Evolutionary conservation across 2,888 invertebrate species (phyloP).

Genomic region (Eucera pruinosa): DNA sequence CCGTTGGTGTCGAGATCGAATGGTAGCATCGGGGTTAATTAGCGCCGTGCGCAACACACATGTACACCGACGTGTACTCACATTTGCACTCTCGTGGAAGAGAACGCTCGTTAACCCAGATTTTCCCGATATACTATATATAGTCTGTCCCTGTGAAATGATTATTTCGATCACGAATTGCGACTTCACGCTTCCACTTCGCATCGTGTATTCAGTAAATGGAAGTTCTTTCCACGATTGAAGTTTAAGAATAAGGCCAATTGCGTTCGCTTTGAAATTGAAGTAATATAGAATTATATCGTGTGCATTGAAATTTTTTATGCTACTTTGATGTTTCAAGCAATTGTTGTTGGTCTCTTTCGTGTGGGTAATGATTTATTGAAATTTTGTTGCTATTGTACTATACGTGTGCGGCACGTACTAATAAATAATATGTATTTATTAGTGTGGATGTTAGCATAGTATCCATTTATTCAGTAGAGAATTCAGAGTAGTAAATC

Average conservation of each 20-base stretch:
- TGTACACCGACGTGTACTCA: neutral
- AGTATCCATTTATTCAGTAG: too few relatives aligned
- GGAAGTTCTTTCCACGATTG: too few relatives aligned
- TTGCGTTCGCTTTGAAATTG: neutral
- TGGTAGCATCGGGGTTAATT: constrained; percentile 69
- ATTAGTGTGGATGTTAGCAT: too few relatives aligned
- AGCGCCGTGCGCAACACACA: constrained; percentile 52
- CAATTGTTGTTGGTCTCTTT: constrained; percentile 19
- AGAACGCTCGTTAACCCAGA: constrained; percentile 66
- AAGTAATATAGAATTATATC: neutral
- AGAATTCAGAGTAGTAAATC: too few relatives aligned
- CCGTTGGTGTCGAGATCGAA: constrained; percentile 66
- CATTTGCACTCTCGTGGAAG: neutral
- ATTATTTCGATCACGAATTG: constrained; percentile 53
- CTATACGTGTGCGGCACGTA: neutral
- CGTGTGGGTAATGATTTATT: constrained; percentile 4
- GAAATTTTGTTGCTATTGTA: neutral
- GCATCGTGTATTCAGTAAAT: too few relatives aligned
- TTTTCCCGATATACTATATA: constrained; percentile 62
- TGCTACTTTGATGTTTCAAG: neutral
- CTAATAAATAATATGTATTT: too few relatives aligned
- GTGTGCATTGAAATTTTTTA: constrained; percentile 14
- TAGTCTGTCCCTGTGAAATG: constrained; percentile 40
- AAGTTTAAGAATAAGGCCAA: too few relatives aligned
- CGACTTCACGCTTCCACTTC: constrained; percentile 42